Evolutionary conservation across 2,113 vertebrate genomes (phyloP), one percentile per base, ranked within the genome.

Genomic region (Laterallus jamaicensis): DNA sequence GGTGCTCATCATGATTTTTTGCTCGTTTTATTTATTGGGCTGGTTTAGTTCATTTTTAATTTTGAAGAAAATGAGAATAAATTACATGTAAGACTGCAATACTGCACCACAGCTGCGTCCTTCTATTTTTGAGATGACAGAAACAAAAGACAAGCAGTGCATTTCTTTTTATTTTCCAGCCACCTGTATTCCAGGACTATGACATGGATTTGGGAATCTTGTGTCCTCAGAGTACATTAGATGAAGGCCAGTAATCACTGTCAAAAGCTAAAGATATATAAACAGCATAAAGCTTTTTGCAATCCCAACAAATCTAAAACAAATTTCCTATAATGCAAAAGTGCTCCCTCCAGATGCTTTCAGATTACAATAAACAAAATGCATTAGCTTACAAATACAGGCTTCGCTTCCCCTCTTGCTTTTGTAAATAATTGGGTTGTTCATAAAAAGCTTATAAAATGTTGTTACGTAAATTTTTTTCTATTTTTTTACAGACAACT

Each of bases 351-450:
- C 75, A 93, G 73, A 96, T 84, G 79, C 42, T 62, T 82, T 82
- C 42, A 96, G 64, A 96, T 88, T 96, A 92, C 95, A 95, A 95
- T 93, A 90, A 92, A 96, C 8, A 39, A 94, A 96, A 97, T 50
- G 58, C 94, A 96, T 96, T 97, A 83, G 93, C 47, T 82, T 83
- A 69, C 91, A 93, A 88, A 76, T 82, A 10, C 39, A 78, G 40
- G 49, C 24, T 93, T 93, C 9, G 0, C 56, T 83, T 82, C 50
- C 9, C 82, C 60, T 60, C 81, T 62, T 87, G 88, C 5, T 86
- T 91, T 39, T 92, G 24, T 52, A 94, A 95, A 93, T 94, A 94
- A 87, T 68, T 93, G 80, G 47, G 35, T 83, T 97, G 56, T 82
- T 44, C 67, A 69, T 37, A 74, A 18, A 92, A 78, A 95, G 58